Base-by-base conservation (phyloP, 2,888 invertebrate species). In the Calliopum simillimum region DNA sequence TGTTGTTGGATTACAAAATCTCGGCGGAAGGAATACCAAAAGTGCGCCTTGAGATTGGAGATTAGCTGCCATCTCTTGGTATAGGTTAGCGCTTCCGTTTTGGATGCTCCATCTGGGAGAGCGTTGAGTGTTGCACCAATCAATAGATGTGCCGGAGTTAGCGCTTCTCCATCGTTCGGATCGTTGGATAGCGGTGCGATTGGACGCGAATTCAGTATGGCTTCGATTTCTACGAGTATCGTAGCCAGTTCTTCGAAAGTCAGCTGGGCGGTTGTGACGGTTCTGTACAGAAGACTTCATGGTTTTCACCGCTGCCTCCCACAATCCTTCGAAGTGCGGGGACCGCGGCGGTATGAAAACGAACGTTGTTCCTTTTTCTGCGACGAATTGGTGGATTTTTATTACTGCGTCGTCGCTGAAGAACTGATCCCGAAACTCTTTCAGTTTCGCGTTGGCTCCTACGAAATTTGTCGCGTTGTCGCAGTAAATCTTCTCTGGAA, bases 151-250 rank as follows among this genome's bases (percentile, higher is more conserved):
- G 63, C 73, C 5, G 74, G 73, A 3, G 73, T 73, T 0, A 73
- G 58, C 0, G 76, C 71, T 53, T 69, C 68, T 14, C 66, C 53
- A 56, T 75, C 73, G 66, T 72, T 73, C 23, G 75, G 71, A 53
- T 74, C 69, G 4, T 68, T 21, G 21, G 66, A 68, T 12, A 71
- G 62, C 46, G 76, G 68, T 25, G 72, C 62, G 19, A 76, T 69
- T 4, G 76, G 76, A n/a, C 75, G 47, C 14, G 75, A 75, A 58
- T 78, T 78, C 13, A 77, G 69, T 56, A 75, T 69, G 13, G 73
- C 71, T 65, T 76, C 75, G 19, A 75, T 69, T 58, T 76, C 73
- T 41, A 65, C 55, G 14, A 73, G 64, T 11, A 71, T 70, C 25
- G 73, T 71, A 13, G 44, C 14, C 44, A 75, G 67, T 33, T 73